phyloP scores from a whole-genome alignment of 2,113 vertebrate species.

The Bucco capensis region DNA sequence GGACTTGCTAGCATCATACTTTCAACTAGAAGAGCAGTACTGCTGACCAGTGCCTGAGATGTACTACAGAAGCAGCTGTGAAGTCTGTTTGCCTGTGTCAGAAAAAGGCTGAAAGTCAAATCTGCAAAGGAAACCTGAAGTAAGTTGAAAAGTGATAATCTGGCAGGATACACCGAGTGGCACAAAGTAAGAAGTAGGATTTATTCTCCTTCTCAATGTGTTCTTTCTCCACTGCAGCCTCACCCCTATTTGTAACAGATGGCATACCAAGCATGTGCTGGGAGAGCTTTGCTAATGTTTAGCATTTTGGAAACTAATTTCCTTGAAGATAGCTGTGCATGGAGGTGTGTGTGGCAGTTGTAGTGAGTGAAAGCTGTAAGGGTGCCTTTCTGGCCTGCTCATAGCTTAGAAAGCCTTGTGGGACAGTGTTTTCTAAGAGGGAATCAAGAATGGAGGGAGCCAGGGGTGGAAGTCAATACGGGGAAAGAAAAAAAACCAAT shows the following conservation, averaged over 20 bases:
- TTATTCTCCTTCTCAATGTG: neutral
- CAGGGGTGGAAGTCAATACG: fast-evolving
- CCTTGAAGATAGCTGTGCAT: neutral
- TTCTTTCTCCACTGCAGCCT: neutral
- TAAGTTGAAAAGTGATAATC: neutral
- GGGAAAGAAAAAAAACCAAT: neutral
- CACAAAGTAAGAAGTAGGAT: neutral
- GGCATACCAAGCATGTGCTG: neutral
- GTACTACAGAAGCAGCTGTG: neutral
- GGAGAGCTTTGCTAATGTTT: neutral
- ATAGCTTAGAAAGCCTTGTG: neutral
- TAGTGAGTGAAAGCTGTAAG: neutral
- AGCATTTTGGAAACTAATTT: neutral
- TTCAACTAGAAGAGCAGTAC: neutral
- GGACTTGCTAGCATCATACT: neutral
- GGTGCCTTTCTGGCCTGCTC: neutral
- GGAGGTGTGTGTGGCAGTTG: neutral
- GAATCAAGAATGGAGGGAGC: neutral
- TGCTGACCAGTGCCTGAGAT: neutral
- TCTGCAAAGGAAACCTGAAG: neutral
- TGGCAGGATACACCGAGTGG: neutral
- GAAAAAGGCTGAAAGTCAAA: neutral
- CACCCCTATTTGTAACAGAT: neutral
- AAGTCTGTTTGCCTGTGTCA: neutral
- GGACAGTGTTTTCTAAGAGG: too few relatives aligned